Percentiles rank a stretch among this genome's conserved stretches.
Evolutionary conservation across 1,140 invertebrate genomes (phyloP).

Genomic region (Anadara kagoshimensis): DNA sequence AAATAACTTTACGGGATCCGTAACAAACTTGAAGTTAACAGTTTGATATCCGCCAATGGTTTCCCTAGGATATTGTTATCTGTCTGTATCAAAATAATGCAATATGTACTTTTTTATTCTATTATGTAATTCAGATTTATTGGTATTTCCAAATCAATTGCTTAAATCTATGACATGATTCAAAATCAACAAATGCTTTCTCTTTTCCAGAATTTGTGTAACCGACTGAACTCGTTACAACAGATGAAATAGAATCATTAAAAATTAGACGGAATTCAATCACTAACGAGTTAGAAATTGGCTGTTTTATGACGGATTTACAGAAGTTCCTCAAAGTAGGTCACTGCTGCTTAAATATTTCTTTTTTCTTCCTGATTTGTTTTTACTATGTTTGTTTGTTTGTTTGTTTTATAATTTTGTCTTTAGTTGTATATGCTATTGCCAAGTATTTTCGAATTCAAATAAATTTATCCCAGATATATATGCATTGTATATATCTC

Average conservation of each 20-base stretch:
- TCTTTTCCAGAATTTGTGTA: conserved; percentile 48
- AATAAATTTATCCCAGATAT: too few relatives aligned
- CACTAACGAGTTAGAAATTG: conserved; percentile 42
- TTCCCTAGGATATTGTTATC: too few relatives aligned
- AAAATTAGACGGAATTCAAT: conserved; percentile 39
- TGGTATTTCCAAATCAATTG: too few relatives aligned
- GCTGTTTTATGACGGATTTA: conserved; percentile 53
- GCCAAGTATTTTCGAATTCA: too few relatives aligned
- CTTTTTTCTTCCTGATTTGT: background rate
- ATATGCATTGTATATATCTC: too few relatives aligned
- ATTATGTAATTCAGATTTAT: too few relatives aligned
- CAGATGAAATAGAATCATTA: conserved; percentile 21
- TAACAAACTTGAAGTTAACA: too few relatives aligned
- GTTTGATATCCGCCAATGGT: too few relatives aligned
- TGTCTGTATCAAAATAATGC: too few relatives aligned
- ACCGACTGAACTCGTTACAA: conserved; percentile 42
- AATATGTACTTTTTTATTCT: too few relatives aligned
- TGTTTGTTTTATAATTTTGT: conserved; percentile 11
- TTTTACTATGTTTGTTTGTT: background rate
- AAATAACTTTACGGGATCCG: too few relatives aligned
- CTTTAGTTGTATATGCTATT: background rate
- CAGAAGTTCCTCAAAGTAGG: conserved; percentile 51
- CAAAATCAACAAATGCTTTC: background rate
- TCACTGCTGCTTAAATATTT: background rate
- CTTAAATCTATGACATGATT: too few relatives aligned